Evolutionary conservation across 2,797 vertebrate species (phyloP), one percentile per base, ranked within the genome.

Genomic region (Cossypha heuglini): DNA sequence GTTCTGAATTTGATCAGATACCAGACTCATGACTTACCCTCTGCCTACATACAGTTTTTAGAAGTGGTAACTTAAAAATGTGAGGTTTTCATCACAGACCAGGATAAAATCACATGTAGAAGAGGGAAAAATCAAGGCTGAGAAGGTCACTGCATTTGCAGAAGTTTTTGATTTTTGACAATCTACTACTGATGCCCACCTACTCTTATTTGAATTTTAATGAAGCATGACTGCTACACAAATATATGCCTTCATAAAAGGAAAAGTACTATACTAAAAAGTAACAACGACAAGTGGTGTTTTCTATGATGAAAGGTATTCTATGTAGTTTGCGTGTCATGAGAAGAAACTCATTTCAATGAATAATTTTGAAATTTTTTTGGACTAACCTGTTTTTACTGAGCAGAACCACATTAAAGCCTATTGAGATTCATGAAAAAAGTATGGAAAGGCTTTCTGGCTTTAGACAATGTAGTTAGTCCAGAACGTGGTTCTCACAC

Each of bases 11-110:
- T 29, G 43, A 40, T 42, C 38, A 49, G 33, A 48, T 21, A 55
- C 4, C 10, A 37, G 14, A 55, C 5, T 57, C 24, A 54, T 0
- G 0, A 25, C 4, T 52, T 24, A 55, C 5, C 24, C 6, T 25
- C 35, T 74, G n/a, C 37, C n/a, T 43, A 42, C 15, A 52, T 7
- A 43, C 1, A 58, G 16, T 12, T 35, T 80, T 91, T 63, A 80
- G 25, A 28, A 80, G 20, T 9, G 8, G 17, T 22, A 48, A 58
- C 20, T 68, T 66, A 13, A 75, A 84, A 62, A 16, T 16, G 4
- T 38, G 29, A 61, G 14, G 14, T 31, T 77, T 29, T 40, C 38
- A 67, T 55, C 64, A 46, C 37, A 58, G 7, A 29, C 6, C 7
- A 61, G 40, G 35, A 64, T 43, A 57, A 85, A 86, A 76, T 45